phyloP scores from a whole-genome alignment of 1,140 invertebrate genomes.

The Bombyx mandarina region DNA sequence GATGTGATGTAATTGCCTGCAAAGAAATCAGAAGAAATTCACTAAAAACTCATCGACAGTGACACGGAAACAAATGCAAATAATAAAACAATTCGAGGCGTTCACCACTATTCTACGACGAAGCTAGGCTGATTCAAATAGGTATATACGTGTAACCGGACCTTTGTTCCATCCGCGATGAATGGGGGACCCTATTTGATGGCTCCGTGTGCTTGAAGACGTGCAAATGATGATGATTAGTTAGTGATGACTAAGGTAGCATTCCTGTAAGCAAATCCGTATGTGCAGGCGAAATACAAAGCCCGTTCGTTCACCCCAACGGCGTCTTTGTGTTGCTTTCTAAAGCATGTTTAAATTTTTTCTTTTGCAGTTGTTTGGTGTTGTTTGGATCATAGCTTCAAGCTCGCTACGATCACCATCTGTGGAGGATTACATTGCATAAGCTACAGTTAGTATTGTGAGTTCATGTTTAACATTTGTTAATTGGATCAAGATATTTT shows the following conservation, averaged over 20 bases:
- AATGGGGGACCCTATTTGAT: conserved; percentile 47
- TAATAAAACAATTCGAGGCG: no score
- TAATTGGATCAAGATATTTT: conserved; percentile 8
- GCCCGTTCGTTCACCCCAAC: conserved; percentile 55
- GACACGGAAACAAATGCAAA: no score
- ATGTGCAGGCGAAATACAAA: conserved; percentile 61
- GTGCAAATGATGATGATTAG: conserved; percentile 47
- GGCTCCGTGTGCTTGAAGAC: conserved; percentile 53
- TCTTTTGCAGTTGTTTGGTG: conserved; percentile 73
- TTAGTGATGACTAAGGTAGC: conserved; percentile 48
- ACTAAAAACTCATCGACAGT: no score
- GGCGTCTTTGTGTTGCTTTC: conserved; percentile 55
- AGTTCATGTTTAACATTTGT: conserved; percentile 19
- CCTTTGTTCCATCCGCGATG: conserved; percentile 48
- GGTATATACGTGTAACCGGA: conserved; percentile 36
- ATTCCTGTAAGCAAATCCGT: conserved; percentile 62
- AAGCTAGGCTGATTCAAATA: conserved; percentile 36
- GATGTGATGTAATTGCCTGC: conserved; percentile 51
- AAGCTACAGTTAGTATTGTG: conserved; percentile 56
- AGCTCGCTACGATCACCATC: conserved; percentile 73
- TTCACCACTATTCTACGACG: conserved; percentile 12
- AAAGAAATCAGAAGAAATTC: conserved; percentile 19
- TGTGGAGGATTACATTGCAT: conserved; percentile 70
- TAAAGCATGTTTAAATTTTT: conserved; percentile 73
- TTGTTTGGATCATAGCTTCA: conserved; percentile 72